A percentile compares a stretch with the other conserved stretches of the same genome.
Conservation (phyloP, 2,113 vertebrate genomes). For the Chelonoidis abingdonii region DNA sequence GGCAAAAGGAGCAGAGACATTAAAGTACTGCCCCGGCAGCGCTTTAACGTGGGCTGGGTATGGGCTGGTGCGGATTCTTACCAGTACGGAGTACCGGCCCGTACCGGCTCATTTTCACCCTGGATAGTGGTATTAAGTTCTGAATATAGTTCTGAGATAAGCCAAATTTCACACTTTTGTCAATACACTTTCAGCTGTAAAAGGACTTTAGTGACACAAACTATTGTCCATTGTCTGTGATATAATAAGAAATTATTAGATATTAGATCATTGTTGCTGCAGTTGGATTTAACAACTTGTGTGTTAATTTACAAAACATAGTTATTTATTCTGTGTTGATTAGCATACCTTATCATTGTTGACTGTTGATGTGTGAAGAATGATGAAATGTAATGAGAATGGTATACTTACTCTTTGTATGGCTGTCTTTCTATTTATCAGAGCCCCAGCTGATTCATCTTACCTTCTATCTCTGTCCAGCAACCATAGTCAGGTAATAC, state of each 20-base stretch:
- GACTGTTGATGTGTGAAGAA: not conserved
- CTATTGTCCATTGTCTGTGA: not conserved
- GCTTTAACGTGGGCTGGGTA: too few species aligned
- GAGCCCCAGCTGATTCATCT: constrained; percentile 73
- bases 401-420: not conserved
- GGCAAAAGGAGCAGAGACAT: too few species aligned
- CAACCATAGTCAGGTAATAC: constrained; percentile 79
- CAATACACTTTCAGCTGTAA: not conserved
- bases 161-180: not conserved
- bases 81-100: too few species aligned
- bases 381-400: not conserved
- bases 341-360: not conserved
- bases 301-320: constrained; percentile 36
- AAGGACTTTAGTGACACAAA: not conserved
- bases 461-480: constrained; percentile 68
- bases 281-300: constrained; percentile 29
- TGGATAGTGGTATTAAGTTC: not conserved
- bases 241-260: not conserved
- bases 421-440: constrained; percentile 55
- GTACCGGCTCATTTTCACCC: too few species aligned
- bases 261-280: not conserved
- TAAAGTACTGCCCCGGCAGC: too few species aligned
- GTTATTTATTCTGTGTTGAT: constrained; percentile 20
- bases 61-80: too few species aligned
- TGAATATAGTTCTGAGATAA: not conserved